Evolutionary conservation across 2,888 invertebrate genomes (phyloP), one percentile per base, ranked within the genome.

Genomic region (Ornithoptera priamus): DNA sequence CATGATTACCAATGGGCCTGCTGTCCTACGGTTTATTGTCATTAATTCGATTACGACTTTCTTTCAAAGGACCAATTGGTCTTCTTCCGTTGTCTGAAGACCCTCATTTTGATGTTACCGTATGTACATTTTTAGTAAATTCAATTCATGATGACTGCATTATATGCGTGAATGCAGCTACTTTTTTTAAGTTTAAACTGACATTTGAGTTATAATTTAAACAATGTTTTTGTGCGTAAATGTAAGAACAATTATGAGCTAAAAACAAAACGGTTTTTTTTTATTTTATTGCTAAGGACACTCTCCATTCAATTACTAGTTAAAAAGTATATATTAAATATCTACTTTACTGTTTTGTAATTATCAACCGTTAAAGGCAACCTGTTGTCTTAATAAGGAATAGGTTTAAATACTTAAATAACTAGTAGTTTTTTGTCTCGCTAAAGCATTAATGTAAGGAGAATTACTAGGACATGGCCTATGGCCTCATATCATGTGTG

Each of bases 31-130:
- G 42, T 61, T 74, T 76, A 74, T 76, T 77, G 72, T 80, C 75
- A 78, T 83, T 83, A 83, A 84, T 85, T 81, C 81, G 79, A 81
- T 84, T 79, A 85, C 75, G 75, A 75, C 76, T 75, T 76, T 75
- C 79, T 77, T 78, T 81, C 75, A 84, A 85, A 84, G 78, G 84
- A 80, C 76, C 85, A 85, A 85, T 85, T 85, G 82, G 78, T 79
- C 74, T 72, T 73, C 81, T 80, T 85, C 86, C 85, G 84, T 78
- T 78, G 73, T 75, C 79, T 77, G 63, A 78, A 73, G 78, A 73
- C 77, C 78, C 77, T 75, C 71, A 74, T 67, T 71, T 74, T 73
- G 73, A 73, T 63, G 60, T 36, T 17, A 15, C 10, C 15, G 10
- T 46, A 46, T 15, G 18, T 18, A n/a, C n/a, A 50, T 6, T 53